Evolutionary conservation across 2,113 vertebrate genomes (phyloP).

Genomic region (Myotis yumanensis): DNA sequence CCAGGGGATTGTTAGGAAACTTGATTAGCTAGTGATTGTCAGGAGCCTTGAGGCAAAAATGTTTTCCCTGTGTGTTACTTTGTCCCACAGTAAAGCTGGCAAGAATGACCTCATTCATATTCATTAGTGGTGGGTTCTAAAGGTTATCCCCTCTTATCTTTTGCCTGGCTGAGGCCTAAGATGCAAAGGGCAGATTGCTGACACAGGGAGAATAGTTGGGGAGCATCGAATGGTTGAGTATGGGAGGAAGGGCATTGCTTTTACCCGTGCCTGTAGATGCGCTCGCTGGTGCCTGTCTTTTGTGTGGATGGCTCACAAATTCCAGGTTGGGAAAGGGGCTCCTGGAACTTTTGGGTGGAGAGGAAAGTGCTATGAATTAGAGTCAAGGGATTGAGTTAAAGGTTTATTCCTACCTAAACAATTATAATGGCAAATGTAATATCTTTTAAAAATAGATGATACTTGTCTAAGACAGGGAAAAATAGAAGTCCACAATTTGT

Average conservation of each 20-base stretch:
- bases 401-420: slow-evolving; percentile 39
- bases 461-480: neutral
- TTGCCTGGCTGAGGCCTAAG: neutral
- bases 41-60: slow-evolving; percentile 29
- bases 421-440: neutral
- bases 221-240: neutral
- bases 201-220: neutral
- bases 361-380: neutral
- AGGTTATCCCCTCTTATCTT: slow-evolving; percentile 45
- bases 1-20: slow-evolving; percentile 13
- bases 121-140: slow-evolving; percentile 30
- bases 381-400: neutral
- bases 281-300: neutral
- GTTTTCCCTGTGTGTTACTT: neutral
- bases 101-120: slow-evolving; percentile 33
- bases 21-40: slow-evolving; percentile 25
- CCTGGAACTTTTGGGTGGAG: neutral
- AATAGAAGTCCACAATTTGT: neutral
- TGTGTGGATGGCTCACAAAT: neutral
- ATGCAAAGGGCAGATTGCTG: slow-evolving; percentile 21
- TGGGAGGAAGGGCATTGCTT: slow-evolving; percentile 4
- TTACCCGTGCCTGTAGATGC: neutral
- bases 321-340: neutral
- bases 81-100: neutral
- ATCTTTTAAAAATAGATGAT: slow-evolving; percentile 10